Base-by-base conservation (phyloP, 2,888 invertebrate species). In the Rhamnusium bicolor region DNA sequence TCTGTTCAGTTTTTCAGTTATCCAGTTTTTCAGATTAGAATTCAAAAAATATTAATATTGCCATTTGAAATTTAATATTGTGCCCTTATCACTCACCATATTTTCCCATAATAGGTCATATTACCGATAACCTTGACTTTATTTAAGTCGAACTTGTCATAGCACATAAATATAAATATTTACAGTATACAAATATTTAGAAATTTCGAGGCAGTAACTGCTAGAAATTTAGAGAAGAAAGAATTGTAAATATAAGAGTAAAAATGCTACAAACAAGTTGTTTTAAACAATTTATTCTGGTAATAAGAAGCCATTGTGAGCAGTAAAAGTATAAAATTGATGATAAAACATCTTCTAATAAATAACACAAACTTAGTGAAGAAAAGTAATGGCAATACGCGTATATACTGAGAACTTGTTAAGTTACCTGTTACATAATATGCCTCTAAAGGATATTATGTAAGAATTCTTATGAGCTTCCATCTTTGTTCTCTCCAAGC, bases 311-410 rank as follows among this genome's bases (percentile, higher is more conserved):
- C 7, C 47, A 14, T 51, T 18, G 49, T 29, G 49, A 10, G 29
- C 63, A 63, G 27, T 27, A 63, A 63, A 63, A 18, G 18, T 46
- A 40, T 46, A 40, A 24, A n/a, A 49, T n/a, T 12, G 40, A 24
- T 12, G 63, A 27, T 63, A 51, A 49, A 63, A 63, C 27, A 12
- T 16, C 51, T 21, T 49, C 14, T 24, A 1, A 63, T 63, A 63
- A 63, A 63, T 29, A 63, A 63, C 21, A 16, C 27, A 63, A 63
- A 63, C 49, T 27, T 27, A 12, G 27, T 6, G 12, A 24, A 24
- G 14, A 49, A 62, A 46, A 62, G 18, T 27, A 49, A 24, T 49
- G 49, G 40, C 4, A n/a, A 24, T 40, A 32, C 46, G 12, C 61
- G 46, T 40, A 61, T 3, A 63, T 27, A 49, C 24, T 14, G 14